Base-by-base conservation (phyloP, 2,113 vertebrate species). In the Limnothrissa miodon region DNA sequence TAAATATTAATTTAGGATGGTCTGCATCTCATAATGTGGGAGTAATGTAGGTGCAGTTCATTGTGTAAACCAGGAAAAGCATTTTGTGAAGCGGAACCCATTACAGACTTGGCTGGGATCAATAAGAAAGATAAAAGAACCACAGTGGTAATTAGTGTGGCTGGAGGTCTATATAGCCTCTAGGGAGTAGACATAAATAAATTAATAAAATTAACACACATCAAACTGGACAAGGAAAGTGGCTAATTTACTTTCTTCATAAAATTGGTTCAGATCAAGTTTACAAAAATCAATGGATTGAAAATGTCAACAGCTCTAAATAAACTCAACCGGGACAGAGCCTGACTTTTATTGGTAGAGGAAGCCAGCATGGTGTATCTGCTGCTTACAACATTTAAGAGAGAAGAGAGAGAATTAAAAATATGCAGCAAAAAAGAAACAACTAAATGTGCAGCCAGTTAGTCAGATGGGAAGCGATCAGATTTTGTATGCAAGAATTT, bases 51-150 rank as follows among this genome's bases (percentile, higher is more conserved):
- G 59, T 66, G n/a, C 29, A 10, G 66, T 74, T 36, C 13, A 29
- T 13, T 74, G 25, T 74, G 66, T 36, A 74, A 74, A 74, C 10
- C n/a, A 66, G 59, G 9, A 29, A 74, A 15, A 74, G 66, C 29
- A 4, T 33, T 74, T 74, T 36, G 66, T 36, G 13, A 36, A 36
- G 66, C 29, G 66, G 29, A 74, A 19, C 66, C 66, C 66, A 36
- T 74, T 39, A 74, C 13, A 36, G 66, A 29, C 66, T 74, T 36
- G 66, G 66, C 66, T 33, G 29, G 36, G 66, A 74, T 74, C 66
- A 74, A 74, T 74, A 74, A 74, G 66, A 11, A 74, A 62, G 66
- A 74, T 74, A 74, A 74, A 33, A 74, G 66, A 74, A 29, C 66
- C 66, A 36, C 66, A 15, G 29, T 74, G 66, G 66, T 74, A 74